These are phyloP conservation scores for Chiloscyllium punctatum DNA, from an alignment of 2,797 vertebrate species.

Conservation along the genomic window DNA sequence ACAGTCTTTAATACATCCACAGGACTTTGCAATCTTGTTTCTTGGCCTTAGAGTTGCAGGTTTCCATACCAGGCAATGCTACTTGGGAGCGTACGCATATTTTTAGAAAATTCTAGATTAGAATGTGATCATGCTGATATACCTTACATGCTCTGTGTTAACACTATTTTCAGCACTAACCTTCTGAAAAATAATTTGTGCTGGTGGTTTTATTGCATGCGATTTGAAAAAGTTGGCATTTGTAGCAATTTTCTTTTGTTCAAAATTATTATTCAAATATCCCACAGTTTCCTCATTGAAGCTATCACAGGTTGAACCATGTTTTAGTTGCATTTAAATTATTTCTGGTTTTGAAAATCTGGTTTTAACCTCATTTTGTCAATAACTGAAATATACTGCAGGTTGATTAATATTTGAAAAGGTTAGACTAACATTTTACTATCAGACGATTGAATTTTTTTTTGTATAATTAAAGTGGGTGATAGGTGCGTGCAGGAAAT, in stretches of 20 bases:
- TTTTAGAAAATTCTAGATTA: too few species aligned
- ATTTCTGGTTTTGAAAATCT: neutral
- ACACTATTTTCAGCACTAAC: neutral
- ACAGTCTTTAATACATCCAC: neutral
- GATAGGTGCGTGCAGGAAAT: neutral
- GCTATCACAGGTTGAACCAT: neutral
- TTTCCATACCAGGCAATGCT: too few species aligned
- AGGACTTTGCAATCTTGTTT: neutral
- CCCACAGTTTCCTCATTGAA: neutral
- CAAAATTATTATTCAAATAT: neutral
- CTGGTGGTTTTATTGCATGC: neutral
- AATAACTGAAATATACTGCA: neutral
- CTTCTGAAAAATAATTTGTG: neutral
- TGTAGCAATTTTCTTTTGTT: neutral
- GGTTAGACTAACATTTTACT: neutral
- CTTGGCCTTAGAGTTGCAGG: neutral
- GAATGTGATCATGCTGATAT: too few species aligned
- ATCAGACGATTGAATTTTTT: neutral
- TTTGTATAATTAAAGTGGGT: neutral
- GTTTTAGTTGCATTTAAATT: neutral
- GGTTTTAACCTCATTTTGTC: neutral
- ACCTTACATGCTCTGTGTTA: too few species aligned
- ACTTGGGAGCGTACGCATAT: too few species aligned
- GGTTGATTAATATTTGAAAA: neutral
- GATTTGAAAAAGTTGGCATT: neutral